Evolutionary conservation across 2,113 vertebrate species (phyloP).

Genomic region (Channa maculata): DNA sequence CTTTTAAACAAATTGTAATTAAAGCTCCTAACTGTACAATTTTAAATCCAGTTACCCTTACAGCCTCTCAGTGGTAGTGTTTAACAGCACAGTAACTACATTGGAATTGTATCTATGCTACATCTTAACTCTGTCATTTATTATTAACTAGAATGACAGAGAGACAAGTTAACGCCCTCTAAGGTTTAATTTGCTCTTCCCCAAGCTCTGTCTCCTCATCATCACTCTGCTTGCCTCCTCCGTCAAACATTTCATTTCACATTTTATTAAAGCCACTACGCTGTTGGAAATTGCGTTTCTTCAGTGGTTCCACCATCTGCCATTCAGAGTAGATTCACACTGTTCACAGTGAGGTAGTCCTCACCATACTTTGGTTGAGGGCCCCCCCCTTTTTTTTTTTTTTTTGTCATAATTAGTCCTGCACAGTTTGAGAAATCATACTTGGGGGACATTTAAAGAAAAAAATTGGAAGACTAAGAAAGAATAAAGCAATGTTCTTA

Average conservation of each 20-base stretch:
- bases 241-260: constrained; percentile 25
- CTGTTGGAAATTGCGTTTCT: constrained; percentile 36
- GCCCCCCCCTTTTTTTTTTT: constrained; percentile 15
- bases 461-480: background rate
- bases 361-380: constrained; percentile 40
- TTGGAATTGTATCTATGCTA: background rate
- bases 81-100: background rate
- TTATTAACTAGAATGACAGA: background rate
- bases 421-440: constrained; percentile 34
- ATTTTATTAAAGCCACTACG: constrained; percentile 43
- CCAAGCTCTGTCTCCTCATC: background rate
- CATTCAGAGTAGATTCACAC: constrained; percentile 34
- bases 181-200: constrained; percentile 5
- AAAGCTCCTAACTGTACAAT: constrained; percentile 13
- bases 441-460: background rate
- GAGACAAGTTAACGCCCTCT: background rate
- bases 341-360: constrained; percentile 24
- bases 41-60: constrained; percentile 25
- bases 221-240: constrained; percentile 7
- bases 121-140: background rate
- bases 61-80: constrained; percentile 8
- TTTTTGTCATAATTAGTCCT: constrained; percentile 35
- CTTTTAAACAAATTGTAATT: constrained; percentile 45
- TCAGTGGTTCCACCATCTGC: constrained; percentile 45
- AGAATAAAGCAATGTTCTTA: background rate